phyloP scores from a whole-genome alignment of 2,888 invertebrate species.

The Meliscaeva auricollis region DNA sequence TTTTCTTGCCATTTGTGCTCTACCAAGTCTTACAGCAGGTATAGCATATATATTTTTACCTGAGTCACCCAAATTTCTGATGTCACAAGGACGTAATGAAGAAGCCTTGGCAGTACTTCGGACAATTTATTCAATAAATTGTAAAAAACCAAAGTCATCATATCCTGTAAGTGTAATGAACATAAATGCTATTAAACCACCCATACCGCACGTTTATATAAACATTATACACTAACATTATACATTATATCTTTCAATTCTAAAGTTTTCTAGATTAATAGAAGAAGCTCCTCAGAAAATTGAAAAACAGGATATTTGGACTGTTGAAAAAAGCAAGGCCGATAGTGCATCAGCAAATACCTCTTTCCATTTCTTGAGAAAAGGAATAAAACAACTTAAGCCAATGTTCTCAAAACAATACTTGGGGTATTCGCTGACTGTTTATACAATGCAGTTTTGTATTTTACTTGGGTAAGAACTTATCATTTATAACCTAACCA shows the following conservation, averaged over 20 bases:
- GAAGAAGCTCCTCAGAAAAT: slow-evolving; percentile 79
- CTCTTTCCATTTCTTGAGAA: slow-evolving; percentile 82
- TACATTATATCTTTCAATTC: neutral
- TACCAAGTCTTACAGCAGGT: slow-evolving; percentile 78
- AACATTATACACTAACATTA: neutral
- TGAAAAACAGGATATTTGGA: slow-evolving; percentile 77
- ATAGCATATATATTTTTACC: slow-evolving; percentile 78
- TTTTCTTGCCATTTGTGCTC: slow-evolving; percentile 78
- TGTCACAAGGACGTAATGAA: slow-evolving; percentile 80
- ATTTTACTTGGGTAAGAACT: slow-evolving; percentile 87
- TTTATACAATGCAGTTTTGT: slow-evolving; percentile 88
- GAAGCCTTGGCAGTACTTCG: slow-evolving; percentile 81
- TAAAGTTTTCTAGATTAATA: slow-evolving; percentile 79
- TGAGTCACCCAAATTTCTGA: slow-evolving; percentile 82
- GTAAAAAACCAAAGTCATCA: slow-evolving; percentile 86
- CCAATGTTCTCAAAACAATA: slow-evolving; percentile 88
- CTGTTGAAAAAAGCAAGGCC: slow-evolving; percentile 76
- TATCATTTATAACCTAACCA: neutral
- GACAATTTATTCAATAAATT: slow-evolving; percentile 88
- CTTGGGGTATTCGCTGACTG: slow-evolving; percentile 86
- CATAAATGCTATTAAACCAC: too few relatives aligned
- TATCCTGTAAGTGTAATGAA: slow-evolving; percentile 87
- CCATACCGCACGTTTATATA: too few relatives aligned
- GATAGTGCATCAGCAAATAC: slow-evolving; percentile 52
- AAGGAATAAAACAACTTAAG: slow-evolving; percentile 87